phyloP scores from a whole-genome alignment of 2,888 invertebrate species.

The Pollenia griseotomentosa region DNA sequence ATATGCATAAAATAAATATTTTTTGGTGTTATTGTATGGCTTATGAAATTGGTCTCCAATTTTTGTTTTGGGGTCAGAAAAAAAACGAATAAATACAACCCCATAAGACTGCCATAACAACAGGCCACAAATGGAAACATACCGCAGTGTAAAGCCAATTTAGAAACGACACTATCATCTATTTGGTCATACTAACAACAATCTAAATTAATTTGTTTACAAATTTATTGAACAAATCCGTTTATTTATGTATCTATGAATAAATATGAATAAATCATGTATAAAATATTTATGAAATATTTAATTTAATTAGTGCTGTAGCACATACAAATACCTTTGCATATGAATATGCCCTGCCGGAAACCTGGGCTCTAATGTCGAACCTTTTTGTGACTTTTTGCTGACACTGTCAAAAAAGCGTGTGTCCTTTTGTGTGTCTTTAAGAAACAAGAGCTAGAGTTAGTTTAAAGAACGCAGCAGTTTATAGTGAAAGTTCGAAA shows the following conservation, averaged over 20 bases:
- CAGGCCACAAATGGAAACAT: constrained; percentile 22
- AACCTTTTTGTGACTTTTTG: no score
- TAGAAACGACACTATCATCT: constrained; percentile 33
- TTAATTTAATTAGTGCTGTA: constrained; percentile 71
- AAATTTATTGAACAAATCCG: constrained; percentile 53
- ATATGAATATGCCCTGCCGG: not conserved
- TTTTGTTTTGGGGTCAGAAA: constrained; percentile 3
- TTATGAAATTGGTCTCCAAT: constrained; percentile 24
- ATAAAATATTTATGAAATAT: constrained; percentile 73
- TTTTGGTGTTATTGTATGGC: constrained; percentile 29
- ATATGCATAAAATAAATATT: constrained; percentile 42
- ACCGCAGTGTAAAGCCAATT: constrained; percentile 16
- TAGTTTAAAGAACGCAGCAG: no score
- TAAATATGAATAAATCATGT: constrained; percentile 62
- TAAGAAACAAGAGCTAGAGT: no score
- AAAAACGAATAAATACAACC: not conserved
- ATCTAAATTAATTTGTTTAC: constrained; percentile 51
- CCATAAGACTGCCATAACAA: constrained; percentile 38
- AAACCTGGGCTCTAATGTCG: no score
- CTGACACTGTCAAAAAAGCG: no score
- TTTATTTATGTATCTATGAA: constrained; percentile 62
- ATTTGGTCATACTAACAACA: not conserved
- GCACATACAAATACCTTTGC: not conserved
- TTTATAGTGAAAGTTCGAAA: no score
- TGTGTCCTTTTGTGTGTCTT: no score